A percentile compares a stretch with the other conserved stretches of the same genome.
Evolutionary conservation across 2,797 vertebrate species (phyloP).

Genomic region (Numenius phaeopus): DNA sequence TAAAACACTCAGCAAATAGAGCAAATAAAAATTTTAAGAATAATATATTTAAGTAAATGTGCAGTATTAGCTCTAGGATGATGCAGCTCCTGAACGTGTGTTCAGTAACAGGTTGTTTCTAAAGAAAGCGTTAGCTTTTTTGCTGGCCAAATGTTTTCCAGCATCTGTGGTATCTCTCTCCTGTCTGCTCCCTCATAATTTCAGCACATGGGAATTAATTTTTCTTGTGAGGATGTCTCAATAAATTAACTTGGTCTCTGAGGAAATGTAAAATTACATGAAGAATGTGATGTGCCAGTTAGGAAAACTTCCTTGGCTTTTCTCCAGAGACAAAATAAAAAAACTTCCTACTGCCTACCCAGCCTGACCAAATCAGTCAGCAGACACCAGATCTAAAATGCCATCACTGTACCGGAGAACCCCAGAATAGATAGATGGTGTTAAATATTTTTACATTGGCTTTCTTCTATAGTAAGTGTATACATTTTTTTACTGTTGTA

Average conservation of each 20-base stretch:
- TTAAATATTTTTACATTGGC: neutral
- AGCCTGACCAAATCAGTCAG: neutral
- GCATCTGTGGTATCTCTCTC: neutral
- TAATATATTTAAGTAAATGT: neutral
- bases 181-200: neutral
- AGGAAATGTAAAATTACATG: neutral
- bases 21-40: neutral
- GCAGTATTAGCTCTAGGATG: neutral
- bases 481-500: neutral
- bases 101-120: neutral
- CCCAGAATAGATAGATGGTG: neutral
- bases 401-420: neutral
- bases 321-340: neutral
- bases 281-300: neutral
- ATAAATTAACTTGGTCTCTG: neutral
- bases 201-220: neutral
- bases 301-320: neutral
- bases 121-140: neutral
- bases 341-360: neutral
- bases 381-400: neutral
- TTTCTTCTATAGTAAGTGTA: neutral
- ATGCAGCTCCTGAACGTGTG: neutral
- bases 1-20: neutral
- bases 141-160: neutral
- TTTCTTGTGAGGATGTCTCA: neutral